These are phyloP conservation scores for Xenopus petersii DNA, from an alignment of 2,797 vertebrate genomes.

Conservation along the genomic window DNA sequence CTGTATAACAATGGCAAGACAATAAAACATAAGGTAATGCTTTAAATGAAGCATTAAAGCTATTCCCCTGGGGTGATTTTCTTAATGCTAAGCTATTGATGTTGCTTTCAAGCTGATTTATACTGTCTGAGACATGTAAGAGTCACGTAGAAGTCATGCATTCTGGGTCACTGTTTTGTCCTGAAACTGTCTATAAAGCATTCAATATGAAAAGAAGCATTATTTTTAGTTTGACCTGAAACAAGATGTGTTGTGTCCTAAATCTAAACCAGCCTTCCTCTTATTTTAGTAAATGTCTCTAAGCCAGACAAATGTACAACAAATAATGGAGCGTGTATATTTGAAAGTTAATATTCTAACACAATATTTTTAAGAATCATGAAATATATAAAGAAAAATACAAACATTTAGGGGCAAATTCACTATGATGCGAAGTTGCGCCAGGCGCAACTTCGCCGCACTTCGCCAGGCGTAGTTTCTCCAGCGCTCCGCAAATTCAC, in stretches of 20 bases:
- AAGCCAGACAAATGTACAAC: no score
- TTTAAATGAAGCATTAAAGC: neutral
- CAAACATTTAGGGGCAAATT: no score
- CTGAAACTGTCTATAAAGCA: neutral
- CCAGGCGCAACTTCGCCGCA: no score
- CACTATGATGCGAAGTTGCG: no score
- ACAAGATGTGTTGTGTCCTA: neutral
- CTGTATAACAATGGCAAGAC: no score
- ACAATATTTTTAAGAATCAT: no score
- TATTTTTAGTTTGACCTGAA: neutral
- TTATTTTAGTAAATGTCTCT: neutral
- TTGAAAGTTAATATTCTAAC: no score
- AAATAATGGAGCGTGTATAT: no score
- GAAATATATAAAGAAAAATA: no score
- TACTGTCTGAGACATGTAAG: neutral
- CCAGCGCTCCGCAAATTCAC: no score
- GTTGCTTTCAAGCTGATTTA: neutral
- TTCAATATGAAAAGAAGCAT: neutral
- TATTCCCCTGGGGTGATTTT: neutral
- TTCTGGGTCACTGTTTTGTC: neutral
- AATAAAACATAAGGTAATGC: no score
- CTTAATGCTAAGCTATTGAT: neutral
- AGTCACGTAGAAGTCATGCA: neutral
- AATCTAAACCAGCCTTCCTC: neutral
- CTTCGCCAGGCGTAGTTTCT: no score